Evolutionary conservation across 2,888 invertebrate genomes (phyloP).

Genomic region (Hydriomena furcata): DNA sequence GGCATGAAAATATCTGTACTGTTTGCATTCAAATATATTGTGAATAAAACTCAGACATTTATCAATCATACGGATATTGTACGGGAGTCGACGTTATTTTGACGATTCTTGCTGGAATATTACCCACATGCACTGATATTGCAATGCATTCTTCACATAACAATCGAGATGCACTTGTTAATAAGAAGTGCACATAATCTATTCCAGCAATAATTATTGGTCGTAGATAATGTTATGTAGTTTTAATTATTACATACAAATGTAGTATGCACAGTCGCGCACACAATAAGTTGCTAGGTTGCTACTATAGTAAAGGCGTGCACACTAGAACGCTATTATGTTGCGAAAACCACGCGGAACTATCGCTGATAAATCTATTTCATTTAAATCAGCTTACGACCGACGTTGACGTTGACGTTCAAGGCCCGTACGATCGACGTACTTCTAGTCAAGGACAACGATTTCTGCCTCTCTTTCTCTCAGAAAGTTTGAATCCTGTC

Average conservation of each 20-base stretch:
- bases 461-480: too few species aligned
- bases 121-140: neutral
- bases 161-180: neutral
- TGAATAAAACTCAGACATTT: slow-evolving; percentile 43
- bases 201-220: neutral
- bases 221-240: neutral
- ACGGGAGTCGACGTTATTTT: neutral
- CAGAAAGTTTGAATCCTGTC: too few species aligned
- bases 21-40: slow-evolving; percentile 42
- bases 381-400: neutral
- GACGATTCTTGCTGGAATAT: slow-evolving; percentile 9
- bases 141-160: neutral
- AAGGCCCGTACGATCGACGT: neutral
- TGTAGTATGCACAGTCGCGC: neutral
- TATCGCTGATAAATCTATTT: neutral
- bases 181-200: slow-evolving; percentile 1
- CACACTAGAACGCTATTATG: slow-evolving; percentile 3
- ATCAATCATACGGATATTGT: slow-evolving; percentile 21
- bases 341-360: neutral
- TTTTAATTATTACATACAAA: neutral
- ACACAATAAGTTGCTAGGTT: neutral
- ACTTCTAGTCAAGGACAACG: too few species aligned
- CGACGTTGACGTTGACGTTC: neutral
- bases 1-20: slow-evolving; percentile 62
- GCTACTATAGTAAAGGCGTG: neutral